phyloP scores from a whole-genome alignment of 2,888 invertebrate genomes.

The Dasypolia templi region DNA sequence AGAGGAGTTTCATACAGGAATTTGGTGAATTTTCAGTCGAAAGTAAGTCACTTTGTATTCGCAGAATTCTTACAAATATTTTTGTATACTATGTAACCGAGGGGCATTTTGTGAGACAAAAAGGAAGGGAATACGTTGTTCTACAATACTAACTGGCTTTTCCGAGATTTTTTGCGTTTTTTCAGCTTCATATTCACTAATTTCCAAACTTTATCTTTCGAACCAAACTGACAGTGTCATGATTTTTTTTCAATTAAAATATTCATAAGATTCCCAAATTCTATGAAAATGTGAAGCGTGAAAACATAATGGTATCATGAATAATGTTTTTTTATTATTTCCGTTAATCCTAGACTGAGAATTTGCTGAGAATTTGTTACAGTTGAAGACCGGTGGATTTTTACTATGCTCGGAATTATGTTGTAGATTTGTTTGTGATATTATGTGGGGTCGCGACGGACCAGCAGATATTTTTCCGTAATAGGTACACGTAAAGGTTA shows the following conservation, averaged over 20 bases:
- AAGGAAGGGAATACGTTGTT: slow-evolving; percentile 19
- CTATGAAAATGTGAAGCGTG: slow-evolving; percentile 16
- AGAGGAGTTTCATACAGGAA: slow-evolving; percentile 81
- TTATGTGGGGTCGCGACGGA: neutral
- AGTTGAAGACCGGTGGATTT: slow-evolving; percentile 13
- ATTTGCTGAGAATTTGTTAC: slow-evolving; percentile 14
- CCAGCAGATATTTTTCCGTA: neutral
- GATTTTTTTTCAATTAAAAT: slow-evolving; percentile 43
- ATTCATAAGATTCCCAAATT: slow-evolving; percentile 40
- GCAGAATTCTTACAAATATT: slow-evolving; percentile 52
- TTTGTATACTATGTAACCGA: slow-evolving; percentile 23
- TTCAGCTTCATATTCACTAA: slow-evolving; percentile 34
- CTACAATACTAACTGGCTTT: slow-evolving; percentile 16
- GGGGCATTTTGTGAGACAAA: slow-evolving; percentile 13
- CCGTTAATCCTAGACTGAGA: slow-evolving; percentile 5
- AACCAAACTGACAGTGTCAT: slow-evolving; percentile 61
- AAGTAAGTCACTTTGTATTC: slow-evolving; percentile 77
- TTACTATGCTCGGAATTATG: slow-evolving; percentile 22
- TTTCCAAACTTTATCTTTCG: slow-evolving; percentile 54
- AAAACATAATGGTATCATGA: slow-evolving; percentile 29
- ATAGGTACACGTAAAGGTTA: neutral
- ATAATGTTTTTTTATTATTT: slow-evolving; percentile 43
- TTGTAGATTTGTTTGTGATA: neutral
- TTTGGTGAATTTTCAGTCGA: slow-evolving; percentile 73
- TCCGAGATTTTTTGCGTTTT: neutral